phyloP scores from a whole-genome alignment of 2,888 invertebrate species.

The Acleris cristana region DNA sequence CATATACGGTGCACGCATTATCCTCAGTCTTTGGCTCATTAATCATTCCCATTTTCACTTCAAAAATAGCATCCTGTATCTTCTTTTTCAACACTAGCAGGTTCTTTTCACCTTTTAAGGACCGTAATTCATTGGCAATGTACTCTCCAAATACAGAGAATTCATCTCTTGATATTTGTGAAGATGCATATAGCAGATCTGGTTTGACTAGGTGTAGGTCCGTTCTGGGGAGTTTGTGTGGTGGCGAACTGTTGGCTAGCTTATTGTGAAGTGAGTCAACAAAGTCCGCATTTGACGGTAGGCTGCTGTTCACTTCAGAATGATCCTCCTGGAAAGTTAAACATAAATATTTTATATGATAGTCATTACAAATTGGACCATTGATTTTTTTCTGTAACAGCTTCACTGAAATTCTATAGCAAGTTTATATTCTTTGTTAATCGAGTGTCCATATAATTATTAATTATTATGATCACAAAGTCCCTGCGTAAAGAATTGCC shows the following conservation, averaged over 20 bases:
- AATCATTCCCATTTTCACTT: constrained; percentile 84
- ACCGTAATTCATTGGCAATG: constrained; percentile 83
- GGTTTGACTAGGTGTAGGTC: constrained; percentile 57
- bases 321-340: constrained; percentile 59
- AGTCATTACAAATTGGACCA: neutral
- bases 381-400: too few species aligned
- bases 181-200: constrained; percentile 52
- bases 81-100: constrained; percentile 83
- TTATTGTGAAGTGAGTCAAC: constrained; percentile 55
- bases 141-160: constrained; percentile 85
- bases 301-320: constrained; percentile 50
- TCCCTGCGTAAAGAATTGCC: too few species aligned
- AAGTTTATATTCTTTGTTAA: too few species aligned
- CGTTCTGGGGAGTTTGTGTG: constrained; percentile 59
- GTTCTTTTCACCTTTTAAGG: constrained; percentile 81
- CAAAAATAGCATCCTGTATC: constrained; percentile 85
- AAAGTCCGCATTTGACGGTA: constrained; percentile 54
- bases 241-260: constrained; percentile 56
- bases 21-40: constrained; percentile 62
- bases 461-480: too few species aligned
- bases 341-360: neutral
- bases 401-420: too few species aligned
- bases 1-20: constrained; percentile 58
- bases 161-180: constrained; percentile 72
- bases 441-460: too few species aligned